Evolutionary conservation across 2,113 vertebrate species (phyloP).

Genomic region (Nibea albiflora): DNA sequence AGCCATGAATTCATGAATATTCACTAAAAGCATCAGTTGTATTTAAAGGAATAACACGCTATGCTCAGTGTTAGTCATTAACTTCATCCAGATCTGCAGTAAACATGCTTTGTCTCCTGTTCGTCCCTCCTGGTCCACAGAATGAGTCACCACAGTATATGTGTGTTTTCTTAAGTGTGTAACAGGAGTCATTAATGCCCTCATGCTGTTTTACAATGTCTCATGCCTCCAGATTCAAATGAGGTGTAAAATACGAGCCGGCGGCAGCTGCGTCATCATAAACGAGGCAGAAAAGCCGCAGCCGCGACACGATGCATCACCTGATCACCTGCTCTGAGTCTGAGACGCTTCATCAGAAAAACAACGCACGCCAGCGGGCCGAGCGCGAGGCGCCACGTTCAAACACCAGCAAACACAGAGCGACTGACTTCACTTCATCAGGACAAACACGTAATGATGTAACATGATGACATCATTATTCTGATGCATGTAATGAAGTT

Average conservation of each 20-base stretch:
- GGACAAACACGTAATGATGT: background rate
- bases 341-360: background rate
- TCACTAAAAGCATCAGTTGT: background rate
- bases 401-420: background rate
- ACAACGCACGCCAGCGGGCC: background rate
- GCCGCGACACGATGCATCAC: slow-evolving; percentile 30
- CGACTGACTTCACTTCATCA: background rate
- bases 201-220: slow-evolving; percentile 44
- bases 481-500: too few relatives aligned
- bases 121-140: background rate
- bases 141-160: slow-evolving; percentile 11
- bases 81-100: background rate
- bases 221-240: slow-evolving; percentile 60
- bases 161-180: slow-evolving; percentile 18
- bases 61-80: background rate
- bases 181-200: slow-evolving; percentile 38
- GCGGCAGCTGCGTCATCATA: slow-evolving; percentile 25
- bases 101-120: background rate
- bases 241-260: slow-evolving; percentile 64
- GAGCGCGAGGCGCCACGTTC: background rate
- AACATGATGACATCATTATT: background rate
- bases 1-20: too few relatives aligned
- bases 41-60: background rate
- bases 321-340: slow-evolving; percentile 46
- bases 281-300: slow-evolving; percentile 41